phyloP scores from a whole-genome alignment of 2,797 vertebrate species.

The Emys orbicularis region DNA sequence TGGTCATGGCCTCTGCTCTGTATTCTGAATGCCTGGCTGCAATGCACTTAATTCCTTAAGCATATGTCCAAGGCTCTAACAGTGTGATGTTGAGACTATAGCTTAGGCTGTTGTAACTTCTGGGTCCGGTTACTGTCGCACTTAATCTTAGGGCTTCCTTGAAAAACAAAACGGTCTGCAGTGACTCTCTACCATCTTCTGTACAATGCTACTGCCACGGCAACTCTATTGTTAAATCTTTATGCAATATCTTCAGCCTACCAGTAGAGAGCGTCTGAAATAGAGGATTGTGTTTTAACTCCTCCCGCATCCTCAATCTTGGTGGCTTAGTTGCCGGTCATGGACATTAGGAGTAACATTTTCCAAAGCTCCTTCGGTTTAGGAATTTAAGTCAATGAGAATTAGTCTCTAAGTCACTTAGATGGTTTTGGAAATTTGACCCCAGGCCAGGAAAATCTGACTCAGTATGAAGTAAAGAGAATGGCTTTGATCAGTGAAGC shows the following conservation, averaged over 20 bases:
- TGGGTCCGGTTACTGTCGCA: not conserved
- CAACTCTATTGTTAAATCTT: not conserved
- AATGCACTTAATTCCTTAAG: not conserved
- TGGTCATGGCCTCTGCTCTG: not conserved
- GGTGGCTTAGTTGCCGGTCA: not conserved
- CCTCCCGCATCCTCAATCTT: not conserved
- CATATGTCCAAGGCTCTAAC: not conserved
- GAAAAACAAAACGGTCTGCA: not conserved
- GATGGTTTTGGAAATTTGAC: not conserved
- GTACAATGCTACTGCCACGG: fast-evolving
- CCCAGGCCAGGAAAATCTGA: not conserved
- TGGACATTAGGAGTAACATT: not conserved
- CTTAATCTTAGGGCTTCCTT: not conserved
- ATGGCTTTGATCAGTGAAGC: not conserved
- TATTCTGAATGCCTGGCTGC: not conserved
- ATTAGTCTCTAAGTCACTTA: not conserved
- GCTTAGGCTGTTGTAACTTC: not conserved
- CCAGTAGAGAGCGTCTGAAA: not conserved
- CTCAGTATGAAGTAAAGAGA: not conserved
- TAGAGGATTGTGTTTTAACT: not conserved
- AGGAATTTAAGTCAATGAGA: not conserved
- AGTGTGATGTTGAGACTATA: not conserved
- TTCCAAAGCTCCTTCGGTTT: not conserved
- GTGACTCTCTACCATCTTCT: not conserved
- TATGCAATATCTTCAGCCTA: not conserved